Evolutionary conservation across 2,888 invertebrate genomes (phyloP).

Genomic region (Cyclophora albipunctata): DNA sequence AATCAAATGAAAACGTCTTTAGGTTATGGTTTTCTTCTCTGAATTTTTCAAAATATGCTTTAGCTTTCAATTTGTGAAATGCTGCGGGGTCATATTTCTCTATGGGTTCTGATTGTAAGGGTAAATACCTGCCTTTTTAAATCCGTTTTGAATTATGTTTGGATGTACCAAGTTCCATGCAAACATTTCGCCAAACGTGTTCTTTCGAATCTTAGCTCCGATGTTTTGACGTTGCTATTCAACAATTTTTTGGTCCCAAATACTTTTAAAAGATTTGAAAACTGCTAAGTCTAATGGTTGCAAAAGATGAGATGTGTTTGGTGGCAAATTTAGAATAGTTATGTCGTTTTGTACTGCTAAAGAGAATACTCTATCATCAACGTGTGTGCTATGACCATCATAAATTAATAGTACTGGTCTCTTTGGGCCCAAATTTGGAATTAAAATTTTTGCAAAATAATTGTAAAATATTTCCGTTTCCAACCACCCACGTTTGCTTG

Average conservation of each 20-base stretch:
- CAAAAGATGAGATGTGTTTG: conserved; percentile 11
- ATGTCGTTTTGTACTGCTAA: conserved; percentile 9
- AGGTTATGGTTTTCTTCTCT: conserved; percentile 1
- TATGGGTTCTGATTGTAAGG: neutral
- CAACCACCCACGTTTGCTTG: conserved; percentile 35
- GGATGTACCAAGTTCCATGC: conserved; percentile 5
- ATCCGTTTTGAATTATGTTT: conserved; percentile 9
- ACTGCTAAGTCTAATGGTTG: conserved; percentile 14
- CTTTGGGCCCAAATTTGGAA: conserved; percentile 24
- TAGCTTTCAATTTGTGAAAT: too few species aligned
- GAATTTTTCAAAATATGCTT: conserved; percentile 8
- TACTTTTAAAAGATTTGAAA: conserved; percentile 10
- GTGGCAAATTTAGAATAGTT: conserved; percentile 10
- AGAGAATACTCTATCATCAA: conserved; percentile 7
- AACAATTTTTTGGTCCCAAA: conserved; percentile 8
- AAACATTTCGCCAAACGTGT: conserved; percentile 5
- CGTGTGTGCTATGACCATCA: conserved; percentile 28
- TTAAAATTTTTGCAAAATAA: conserved; percentile 27
- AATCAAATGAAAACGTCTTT: too few species aligned
- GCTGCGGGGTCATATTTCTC: conserved; percentile 7
- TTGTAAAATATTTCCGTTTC: conserved; percentile 29
- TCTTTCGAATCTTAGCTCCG: conserved; percentile 4
- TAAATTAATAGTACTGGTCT: conserved; percentile 31
- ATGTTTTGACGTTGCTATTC: conserved; percentile 9
- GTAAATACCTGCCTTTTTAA: conserved; percentile 10